Evolutionary conservation across 1,140 invertebrate genomes (phyloP), one percentile per base, ranked within the genome.

Genomic region (Tyrophagus putrescentiae): DNA sequence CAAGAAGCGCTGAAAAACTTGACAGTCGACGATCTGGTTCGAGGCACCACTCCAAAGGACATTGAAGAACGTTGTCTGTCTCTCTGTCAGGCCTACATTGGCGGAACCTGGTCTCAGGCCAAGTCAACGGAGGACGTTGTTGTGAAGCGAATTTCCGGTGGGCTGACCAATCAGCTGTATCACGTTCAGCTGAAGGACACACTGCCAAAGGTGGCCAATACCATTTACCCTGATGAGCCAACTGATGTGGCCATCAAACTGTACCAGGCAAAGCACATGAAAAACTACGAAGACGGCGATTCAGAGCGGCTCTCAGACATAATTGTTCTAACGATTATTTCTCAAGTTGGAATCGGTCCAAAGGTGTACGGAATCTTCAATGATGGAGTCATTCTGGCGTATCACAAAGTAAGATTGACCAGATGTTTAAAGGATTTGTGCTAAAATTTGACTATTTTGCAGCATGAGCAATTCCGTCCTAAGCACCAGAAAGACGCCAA

Each of bases 131-230:
- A 28, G 5, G 25, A 45, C 32, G 13, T 59, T 4, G 27, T 9
- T 33, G 39, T 59, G 6, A 16, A 23, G 18, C 57, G 57, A 5
- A 59, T 59, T 3, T 45, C 3, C 25, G 57, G 57, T 29, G 57
- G 57, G 7, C 13, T 59, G 3, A 59, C 57, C 23, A 59, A 59
- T 45, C 57, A 59, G 36, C n/a, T 59, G 4, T 59, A 59, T 29
- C 29, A 59, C 50, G 36, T 41, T 45, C 18, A 32, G 2, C 25
- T 59, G 13, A n/a, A n/a, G 1, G 16, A 34, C 16, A 1, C 16
- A 13, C 3, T 16, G n/a, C 1, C 9, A 16, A 9, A 28, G 25
- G 25, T 27, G 1, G 3, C 32, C 25, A 54, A 54, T 54, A n/a
- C 52, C 4, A 54, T 54, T 18, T 48, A 48, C 31, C 7, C 7